Evolutionary conservation across 2,888 invertebrate species (phyloP).

Genomic region (Halocaridina rubra): DNA sequence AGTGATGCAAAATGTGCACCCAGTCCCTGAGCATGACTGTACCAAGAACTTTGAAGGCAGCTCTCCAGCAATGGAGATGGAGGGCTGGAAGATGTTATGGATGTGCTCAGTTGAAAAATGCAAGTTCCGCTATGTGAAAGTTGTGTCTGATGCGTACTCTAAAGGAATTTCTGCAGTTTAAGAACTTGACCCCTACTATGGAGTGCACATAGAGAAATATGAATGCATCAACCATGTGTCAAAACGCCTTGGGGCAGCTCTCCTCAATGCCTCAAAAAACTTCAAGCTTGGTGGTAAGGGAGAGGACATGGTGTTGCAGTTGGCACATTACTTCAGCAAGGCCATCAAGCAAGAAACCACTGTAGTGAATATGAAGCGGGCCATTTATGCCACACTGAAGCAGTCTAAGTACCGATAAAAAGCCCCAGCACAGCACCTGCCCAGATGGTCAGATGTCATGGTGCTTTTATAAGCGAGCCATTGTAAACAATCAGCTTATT

Average conservation of each 20-base stretch:
- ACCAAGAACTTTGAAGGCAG: conserved; percentile 23
- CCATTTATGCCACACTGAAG: no score
- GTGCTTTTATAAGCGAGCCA: conserved; percentile 16
- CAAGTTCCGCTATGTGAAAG: conserved; percentile 12
- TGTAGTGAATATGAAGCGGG: neutral
- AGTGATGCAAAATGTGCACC: conserved; percentile 29
- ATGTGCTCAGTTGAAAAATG: conserved; percentile 6
- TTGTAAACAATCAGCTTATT: conserved; percentile 2
- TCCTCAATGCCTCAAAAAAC: neutral
- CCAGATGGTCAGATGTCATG: neutral
- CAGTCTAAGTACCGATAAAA: neutral
- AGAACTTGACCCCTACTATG: neutral
- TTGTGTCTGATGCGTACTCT: conserved; percentile 9
- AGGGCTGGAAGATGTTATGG: conserved; percentile 15
- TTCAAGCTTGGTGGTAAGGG: no score
- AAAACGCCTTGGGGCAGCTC: neutral
- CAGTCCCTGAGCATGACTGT: conserved; percentile 19
- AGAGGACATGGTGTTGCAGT: neutral
- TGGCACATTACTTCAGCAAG: conserved; percentile 15
- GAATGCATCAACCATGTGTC: conserved; percentile 14
- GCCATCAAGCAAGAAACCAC: neutral
- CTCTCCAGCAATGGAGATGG: conserved; percentile 21
- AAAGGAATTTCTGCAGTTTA: conserved; percentile 8
- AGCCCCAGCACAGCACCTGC: neutral
- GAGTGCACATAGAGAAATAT: conserved; percentile 11